phyloP scores from a whole-genome alignment of 2,113 vertebrate genomes.

The Crocuta crocuta region DNA sequence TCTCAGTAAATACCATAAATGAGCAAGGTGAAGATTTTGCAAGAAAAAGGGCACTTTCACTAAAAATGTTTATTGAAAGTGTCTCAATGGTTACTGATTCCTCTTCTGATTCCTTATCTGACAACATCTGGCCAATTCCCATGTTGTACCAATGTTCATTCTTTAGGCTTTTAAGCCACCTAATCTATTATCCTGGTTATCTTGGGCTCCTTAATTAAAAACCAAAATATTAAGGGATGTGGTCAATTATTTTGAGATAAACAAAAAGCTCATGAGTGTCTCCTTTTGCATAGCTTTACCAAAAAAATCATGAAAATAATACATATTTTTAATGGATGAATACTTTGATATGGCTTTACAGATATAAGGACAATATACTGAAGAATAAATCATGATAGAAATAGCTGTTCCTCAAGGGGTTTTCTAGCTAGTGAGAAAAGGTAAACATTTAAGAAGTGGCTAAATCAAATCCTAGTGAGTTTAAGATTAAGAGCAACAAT shows the following conservation, averaged over 20 bases:
- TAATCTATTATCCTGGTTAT: slow-evolving; percentile 10
- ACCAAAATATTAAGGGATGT: not conserved
- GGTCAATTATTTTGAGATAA: not conserved
- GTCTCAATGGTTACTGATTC: not conserved
- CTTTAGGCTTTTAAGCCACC: not conserved
- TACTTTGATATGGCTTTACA: not conserved
- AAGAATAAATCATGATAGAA: not conserved
- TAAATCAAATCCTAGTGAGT: slow-evolving; percentile 22
- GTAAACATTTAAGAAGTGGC: not conserved
- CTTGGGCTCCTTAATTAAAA: not conserved
- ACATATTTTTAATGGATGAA: not conserved
- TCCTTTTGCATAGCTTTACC: slow-evolving; percentile 23
- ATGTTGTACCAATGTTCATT: not conserved
- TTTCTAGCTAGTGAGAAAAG: slow-evolving; percentile 2
- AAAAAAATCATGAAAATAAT: not conserved
- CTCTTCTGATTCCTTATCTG: not conserved
- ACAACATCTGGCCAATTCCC: not conserved
- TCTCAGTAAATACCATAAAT: slow-evolving; percentile 36
- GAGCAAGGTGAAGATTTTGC: slow-evolving; percentile 3
- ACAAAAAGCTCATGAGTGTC: not conserved
- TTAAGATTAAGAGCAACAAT: slow-evolving; percentile 10
- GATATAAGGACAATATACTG: not conserved
- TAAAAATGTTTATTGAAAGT: not conserved
- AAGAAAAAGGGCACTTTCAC: not conserved
- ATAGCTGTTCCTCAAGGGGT: not conserved